Evolutionary conservation across 30 jellyfish, hydroid and myxozoan species (phyloP).

Genomic region (Nemopilema nomurai): DNA sequence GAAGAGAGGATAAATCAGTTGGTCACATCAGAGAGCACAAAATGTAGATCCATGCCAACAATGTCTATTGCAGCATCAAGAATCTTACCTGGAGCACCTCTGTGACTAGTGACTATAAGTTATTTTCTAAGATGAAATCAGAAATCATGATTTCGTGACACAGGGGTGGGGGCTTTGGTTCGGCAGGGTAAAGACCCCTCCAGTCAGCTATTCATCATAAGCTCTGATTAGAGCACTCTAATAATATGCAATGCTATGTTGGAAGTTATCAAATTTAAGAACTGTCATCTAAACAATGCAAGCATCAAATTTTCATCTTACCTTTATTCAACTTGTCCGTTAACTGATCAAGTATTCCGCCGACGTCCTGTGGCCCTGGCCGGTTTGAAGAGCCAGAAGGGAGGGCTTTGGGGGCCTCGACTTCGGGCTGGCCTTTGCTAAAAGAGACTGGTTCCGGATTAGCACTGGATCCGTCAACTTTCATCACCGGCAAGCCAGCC

Average conservation of each 20-base stretch:
- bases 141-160: too few relatives aligned
- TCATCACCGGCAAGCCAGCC: slow-evolving; percentile 78
- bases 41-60: too few relatives aligned
- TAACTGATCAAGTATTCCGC: slow-evolving; percentile 90
- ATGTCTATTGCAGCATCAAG: too few relatives aligned
- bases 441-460: slow-evolving; percentile 55
- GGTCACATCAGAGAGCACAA: too few relatives aligned
- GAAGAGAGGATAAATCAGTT: too few relatives aligned
- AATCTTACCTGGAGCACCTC: too few relatives aligned
- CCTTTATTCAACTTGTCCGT: slow-evolving; percentile 96
- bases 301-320: slow-evolving; percentile 7
- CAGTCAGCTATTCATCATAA: too few relatives aligned
- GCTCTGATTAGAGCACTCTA: too few relatives aligned
- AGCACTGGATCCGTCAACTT: slow-evolving; percentile 43
- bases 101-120: too few relatives aligned
- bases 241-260: background rate
- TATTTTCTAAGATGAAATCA: too few relatives aligned
- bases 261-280: background rate
- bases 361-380: slow-evolving; percentile 96
- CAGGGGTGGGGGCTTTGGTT: too few relatives aligned
- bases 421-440: slow-evolving; percentile 33
- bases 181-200: too few relatives aligned
- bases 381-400: slow-evolving; percentile 31
- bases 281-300: background rate
- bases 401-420: slow-evolving; percentile 1